Conservation (phyloP, 2,888 invertebrate genomes). For the Candidula unifasciata region DNA sequence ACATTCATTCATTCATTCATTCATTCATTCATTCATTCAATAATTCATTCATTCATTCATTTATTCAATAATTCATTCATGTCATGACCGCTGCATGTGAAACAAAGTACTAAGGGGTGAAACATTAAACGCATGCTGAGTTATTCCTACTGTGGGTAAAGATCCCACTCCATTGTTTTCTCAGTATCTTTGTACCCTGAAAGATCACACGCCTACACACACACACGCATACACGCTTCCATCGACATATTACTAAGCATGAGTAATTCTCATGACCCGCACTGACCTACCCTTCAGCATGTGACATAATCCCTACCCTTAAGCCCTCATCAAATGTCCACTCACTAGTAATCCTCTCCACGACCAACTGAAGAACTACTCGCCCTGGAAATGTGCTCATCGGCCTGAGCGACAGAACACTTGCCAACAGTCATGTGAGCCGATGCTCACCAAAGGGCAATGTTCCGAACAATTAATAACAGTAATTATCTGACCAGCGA, state of each 20-base stretch:
- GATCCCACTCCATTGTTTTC: neutral
- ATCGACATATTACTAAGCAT: slow-evolving; percentile 10
- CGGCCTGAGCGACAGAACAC: slow-evolving; percentile 30
- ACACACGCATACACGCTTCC: too few relatives aligned
- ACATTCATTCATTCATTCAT: too few relatives aligned
- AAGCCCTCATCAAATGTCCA: neutral
- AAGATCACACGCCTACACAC: too few relatives aligned
- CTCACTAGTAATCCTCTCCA: slow-evolving; percentile 4
- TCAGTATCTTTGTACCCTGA: neutral
- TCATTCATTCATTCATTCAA: too few relatives aligned
- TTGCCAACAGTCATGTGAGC: slow-evolving; percentile 2
- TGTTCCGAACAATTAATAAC: slow-evolving; percentile 41
- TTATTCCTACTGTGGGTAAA: too few relatives aligned
- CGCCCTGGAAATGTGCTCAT: slow-evolving; percentile 28
- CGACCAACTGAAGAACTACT: slow-evolving; percentile 16
- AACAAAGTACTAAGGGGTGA: too few relatives aligned
- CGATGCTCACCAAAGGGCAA: neutral
- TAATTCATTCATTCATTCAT: too few relatives aligned
- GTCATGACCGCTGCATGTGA: too few relatives aligned
- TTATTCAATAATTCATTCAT: too few relatives aligned
- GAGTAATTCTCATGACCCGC: neutral
- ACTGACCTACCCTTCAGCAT: neutral
- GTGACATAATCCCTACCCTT: slow-evolving; percentile 12
- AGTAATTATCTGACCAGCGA: slow-evolving; percentile 38
- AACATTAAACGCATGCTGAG: too few relatives aligned